Evolutionary conservation across 2,888 invertebrate genomes (phyloP), one percentile per base, ranked within the genome.

Genomic region (Tenthredo distinguenda): DNA sequence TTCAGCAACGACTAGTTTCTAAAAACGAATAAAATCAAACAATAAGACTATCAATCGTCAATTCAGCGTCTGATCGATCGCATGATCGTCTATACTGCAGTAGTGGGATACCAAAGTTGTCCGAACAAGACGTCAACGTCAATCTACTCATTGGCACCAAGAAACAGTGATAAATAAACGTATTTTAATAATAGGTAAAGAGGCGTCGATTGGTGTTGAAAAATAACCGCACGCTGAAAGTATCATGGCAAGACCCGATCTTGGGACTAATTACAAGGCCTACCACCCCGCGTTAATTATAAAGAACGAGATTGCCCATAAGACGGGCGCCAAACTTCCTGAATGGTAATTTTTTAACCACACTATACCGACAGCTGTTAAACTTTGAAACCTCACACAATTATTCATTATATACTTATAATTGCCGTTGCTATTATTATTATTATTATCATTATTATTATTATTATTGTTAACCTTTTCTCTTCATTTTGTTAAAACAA

Each of bases 71-170:
- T 68, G 26, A 68, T 65, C 31, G 68, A 68, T 68, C 31, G 21
- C 65, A 31, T 18, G 15, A 34, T 34, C 18, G 55, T n/a, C 7
- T n/a, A 55, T 5, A 68, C 34, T 31, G 68, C 31, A 68, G 34
- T 68, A 34, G 68, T 68, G 34, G 18, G 68, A 18, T 68, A 34
- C 12, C 34, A 68, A 68, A 68, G 18, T 68, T 68, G 68, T 68
- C 72, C 5, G 72, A 74, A n/a, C n/a, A 74, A 74, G 72, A 74
- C 72, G 72, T 74, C 72, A 74, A 74, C 72, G 72, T 74, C 72
- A 74, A 40, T 74, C 72, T 43, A 74, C 21, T 43, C 21, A 1
- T 21, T 7, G 43, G 72, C 37, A 40, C n/a, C 12, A 43, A 40
- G 40, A 74, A 43, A 43, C 40, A 74, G n/a, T 1, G 21, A 62